Evolutionary conservation across 1,140 invertebrate genomes (phyloP).

Genomic region (Drosophila grimshawi): DNA sequence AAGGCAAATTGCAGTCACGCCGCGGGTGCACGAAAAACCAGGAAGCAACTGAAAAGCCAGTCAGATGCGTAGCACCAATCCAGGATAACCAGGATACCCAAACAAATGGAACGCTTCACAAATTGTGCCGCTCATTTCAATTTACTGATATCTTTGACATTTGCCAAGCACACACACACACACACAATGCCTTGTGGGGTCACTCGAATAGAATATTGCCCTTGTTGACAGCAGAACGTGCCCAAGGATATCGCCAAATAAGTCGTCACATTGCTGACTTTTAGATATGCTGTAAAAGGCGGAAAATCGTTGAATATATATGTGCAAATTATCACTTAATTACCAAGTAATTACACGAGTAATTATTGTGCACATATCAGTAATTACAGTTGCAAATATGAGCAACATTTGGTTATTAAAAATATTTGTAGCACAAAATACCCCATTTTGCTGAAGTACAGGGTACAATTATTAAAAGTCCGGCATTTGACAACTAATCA

Average conservation of each 20-base stretch:
- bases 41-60: slow-evolving; percentile 33
- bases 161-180: slow-evolving; percentile 20
- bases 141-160: slow-evolving; percentile 35
- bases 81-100: slow-evolving; percentile 33
- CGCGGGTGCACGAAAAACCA: slow-evolving; percentile 55
- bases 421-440: not conserved
- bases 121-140: slow-evolving; percentile 59
- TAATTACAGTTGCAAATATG: not conserved
- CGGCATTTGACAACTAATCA: slow-evolving; percentile 46
- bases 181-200: slow-evolving; percentile 4
- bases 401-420: not conserved
- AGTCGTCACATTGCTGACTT: not conserved
- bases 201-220: slow-evolving; percentile 5
- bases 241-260: slow-evolving; percentile 1
- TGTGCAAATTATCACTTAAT: no score
- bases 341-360: not conserved
- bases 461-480: slow-evolving; percentile 2
- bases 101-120: slow-evolving; percentile 35
- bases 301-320: no score
- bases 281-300: not conserved
- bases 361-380: not conserved
- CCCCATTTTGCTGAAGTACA: not conserved
- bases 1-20: slow-evolving; percentile 74
- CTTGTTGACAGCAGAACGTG: slow-evolving; percentile 27
- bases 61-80: slow-evolving; percentile 43